phyloP scores from a whole-genome alignment of 2,888 invertebrate genomes.

The Dusona sp. region DNA sequence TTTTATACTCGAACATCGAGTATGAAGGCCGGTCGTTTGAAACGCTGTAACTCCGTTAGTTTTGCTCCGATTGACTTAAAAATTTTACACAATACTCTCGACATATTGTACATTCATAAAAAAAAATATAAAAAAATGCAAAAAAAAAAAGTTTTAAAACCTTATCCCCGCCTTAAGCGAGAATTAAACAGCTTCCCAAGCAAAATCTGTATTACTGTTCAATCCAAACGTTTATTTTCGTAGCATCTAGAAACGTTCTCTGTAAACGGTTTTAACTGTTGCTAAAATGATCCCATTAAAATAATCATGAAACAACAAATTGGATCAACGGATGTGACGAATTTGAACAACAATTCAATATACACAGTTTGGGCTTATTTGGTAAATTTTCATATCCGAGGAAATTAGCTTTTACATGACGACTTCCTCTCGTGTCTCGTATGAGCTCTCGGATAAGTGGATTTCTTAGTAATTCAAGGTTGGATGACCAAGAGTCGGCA shows the following conservation, averaged over 20 bases:
- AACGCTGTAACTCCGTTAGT: no score
- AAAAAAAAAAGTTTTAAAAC: no score
- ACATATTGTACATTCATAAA: no score
- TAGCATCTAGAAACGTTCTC: no score
- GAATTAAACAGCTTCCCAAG: not conserved
- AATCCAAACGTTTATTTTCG: no score
- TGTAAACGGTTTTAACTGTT: not conserved
- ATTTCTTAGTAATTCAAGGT: constrained; percentile 66
- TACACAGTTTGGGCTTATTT: not conserved
- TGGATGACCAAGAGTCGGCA: constrained; percentile 70
- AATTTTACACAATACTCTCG: no score
- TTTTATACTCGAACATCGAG: no score
- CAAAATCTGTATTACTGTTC: not conserved
- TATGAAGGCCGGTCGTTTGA: no score
- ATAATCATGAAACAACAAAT: not conserved
- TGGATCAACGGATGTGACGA: not conserved
- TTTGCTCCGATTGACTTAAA: no score
- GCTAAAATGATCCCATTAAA: not conserved
- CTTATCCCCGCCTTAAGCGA: no score
- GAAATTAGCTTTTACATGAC: not conserved
- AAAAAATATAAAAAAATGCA: no score
- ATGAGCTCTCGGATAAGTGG: constrained; percentile 21
- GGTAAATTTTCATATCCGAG: not conserved
- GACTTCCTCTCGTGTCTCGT: not conserved
- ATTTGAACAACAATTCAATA: not conserved